Percentiles rank a stretch among this genome's conserved stretches.
These are phyloP conservation scores for Drosophila erecta DNA, from an alignment of 1,140 invertebrate genomes.

Conservation along the genomic window DNA sequence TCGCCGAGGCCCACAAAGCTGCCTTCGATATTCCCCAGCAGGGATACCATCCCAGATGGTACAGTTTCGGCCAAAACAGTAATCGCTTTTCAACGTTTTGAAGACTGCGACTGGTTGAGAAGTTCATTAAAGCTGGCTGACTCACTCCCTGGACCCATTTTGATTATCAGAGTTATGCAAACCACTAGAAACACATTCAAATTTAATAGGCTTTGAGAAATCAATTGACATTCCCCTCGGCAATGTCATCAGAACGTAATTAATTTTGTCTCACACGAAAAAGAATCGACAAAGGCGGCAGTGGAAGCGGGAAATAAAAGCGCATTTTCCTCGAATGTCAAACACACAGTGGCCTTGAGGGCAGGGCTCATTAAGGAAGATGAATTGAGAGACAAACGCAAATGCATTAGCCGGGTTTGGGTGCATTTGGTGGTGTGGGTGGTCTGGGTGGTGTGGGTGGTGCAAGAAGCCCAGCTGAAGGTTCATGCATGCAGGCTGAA, in stretches of 20 bases:
- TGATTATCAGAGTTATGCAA: not conserved
- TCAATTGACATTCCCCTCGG: not conserved
- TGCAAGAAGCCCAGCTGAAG: not conserved
- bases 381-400: constrained; percentile 45
- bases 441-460: not conserved
- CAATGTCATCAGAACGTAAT: constrained; percentile 41
- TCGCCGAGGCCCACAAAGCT: constrained; percentile 11
- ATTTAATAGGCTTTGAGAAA: constrained; percentile 3
- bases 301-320: constrained; percentile 26
- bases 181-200: not conserved
- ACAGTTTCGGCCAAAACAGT: constrained; percentile 1
- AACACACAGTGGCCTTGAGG: constrained; percentile 49
- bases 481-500: constrained; percentile 29
- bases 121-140: too few species aligned
- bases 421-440: not conserved
- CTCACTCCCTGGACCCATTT: not conserved
- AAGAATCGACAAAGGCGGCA: constrained; percentile 18
- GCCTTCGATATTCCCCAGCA: not conserved
- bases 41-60: too few species aligned
- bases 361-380: constrained; percentile 57
- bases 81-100: not conserved
- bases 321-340: constrained; percentile 57
- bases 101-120: not conserved
- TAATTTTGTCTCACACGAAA: constrained; percentile 37
- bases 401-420: constrained; percentile 37